Evolutionary conservation across 2,888 invertebrate genomes (phyloP), one percentile per base, ranked within the genome.

Genomic region (Frankliniella intonsa): DNA sequence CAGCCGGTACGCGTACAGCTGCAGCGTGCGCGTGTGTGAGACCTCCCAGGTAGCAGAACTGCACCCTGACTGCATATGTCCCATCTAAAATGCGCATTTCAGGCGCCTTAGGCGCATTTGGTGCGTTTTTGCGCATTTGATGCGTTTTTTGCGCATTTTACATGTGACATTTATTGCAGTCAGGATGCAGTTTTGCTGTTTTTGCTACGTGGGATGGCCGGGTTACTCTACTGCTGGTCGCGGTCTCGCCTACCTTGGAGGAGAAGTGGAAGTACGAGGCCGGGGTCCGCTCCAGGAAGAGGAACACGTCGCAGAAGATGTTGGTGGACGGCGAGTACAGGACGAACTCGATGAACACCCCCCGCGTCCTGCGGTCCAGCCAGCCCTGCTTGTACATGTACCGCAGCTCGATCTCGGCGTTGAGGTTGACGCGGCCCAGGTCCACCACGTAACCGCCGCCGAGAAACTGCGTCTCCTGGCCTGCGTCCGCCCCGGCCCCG

Each of bases 1-100:
- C 69, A 76, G 69, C 7, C 69, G 69, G 69, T 76, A 76, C 25
- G 69, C 69, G 69, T 76, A 76, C 69, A 76, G 69, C 69, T 76
- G 69, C 25, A 12, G 10, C 22, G 38, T 38, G 38, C 3, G 5
- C 38, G 38, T 38, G 38, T 38, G 5, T 2, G 5, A 3, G 38
- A 38, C 38, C n/a, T n/a, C n/a, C n/a, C n/a, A n/a, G n/a, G n/a
- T n/a, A n/a, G n/a, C n/a, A n/a, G n/a, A n/a, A n/a, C n/a, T n/a
- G n/a, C n/a, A n/a, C n/a, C n/a, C n/a, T n/a, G n/a, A n/a, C n/a
- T n/a, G n/a, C n/a, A n/a, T n/a, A n/a, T n/a, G n/a, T n/a, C n/a
- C n/a, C n/a, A n/a, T n/a, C n/a, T n/a, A n/a, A n/a, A n/a, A n/a
- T n/a, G n/a, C n/a, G n/a, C n/a, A n/a, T n/a, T n/a, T n/a, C 17